Percentiles rank a stretch among this genome's conserved stretches.
Conservation (phyloP, 2,797 vertebrate genomes). For the Eidolon dupreanum region DNA sequence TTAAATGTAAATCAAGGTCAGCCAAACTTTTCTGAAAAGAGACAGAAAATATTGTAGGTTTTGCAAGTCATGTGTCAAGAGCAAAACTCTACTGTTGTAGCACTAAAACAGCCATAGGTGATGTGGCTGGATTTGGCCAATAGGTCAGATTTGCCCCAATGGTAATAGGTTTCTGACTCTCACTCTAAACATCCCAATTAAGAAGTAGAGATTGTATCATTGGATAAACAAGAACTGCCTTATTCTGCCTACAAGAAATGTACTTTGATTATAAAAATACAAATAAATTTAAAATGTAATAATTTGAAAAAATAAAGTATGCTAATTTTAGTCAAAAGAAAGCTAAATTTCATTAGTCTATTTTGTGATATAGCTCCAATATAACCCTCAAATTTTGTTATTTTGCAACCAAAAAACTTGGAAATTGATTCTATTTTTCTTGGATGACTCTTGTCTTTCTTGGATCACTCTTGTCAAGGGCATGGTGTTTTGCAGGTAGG, state of each 20-base stretch:
- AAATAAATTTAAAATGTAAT: background rate
- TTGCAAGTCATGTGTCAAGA: background rate
- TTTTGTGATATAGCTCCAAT: background rate
- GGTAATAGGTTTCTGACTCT: background rate
- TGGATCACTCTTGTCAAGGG: background rate
- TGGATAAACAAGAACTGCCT: background rate
- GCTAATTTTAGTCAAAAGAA: background rate
- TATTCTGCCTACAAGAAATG: background rate
- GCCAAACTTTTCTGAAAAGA: background rate
- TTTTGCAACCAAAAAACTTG: background rate
- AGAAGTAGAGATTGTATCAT: background rate
- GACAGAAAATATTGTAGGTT: background rate
- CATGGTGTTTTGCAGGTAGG: background rate
- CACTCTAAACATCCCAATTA: background rate
- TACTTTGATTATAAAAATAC: background rate
- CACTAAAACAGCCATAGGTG: background rate
- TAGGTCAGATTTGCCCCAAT: background rate
- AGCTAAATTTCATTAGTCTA: background rate
- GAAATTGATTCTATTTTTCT: background rate
- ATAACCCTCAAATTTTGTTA: background rate
- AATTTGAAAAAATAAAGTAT: background rate
- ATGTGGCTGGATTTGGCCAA: background rate
- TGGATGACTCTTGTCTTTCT: background rate
- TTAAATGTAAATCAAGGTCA: background rate
- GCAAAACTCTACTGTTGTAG: background rate